These are phyloP conservation scores for Megalurothrips usitatus DNA, from an alignment of 2,888 invertebrate genomes.

Conservation along the genomic window DNA sequence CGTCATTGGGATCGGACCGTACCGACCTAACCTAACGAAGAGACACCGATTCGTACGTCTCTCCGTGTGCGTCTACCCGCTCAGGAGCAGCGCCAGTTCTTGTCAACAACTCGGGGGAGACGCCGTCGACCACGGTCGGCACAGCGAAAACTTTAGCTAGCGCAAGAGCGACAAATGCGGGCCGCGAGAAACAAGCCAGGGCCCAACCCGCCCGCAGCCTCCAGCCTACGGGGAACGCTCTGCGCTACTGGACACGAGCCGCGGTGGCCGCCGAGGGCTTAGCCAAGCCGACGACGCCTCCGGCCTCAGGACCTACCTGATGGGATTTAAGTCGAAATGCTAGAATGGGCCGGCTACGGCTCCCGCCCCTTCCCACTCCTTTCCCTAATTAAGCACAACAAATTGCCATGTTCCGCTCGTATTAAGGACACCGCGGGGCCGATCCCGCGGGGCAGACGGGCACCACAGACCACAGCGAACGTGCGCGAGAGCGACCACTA, in stretches of 20 bases:
- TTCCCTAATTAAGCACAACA: constrained; percentile 25
- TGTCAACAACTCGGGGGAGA: too few species aligned
- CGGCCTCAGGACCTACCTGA: neutral
- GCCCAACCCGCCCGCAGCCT: neutral
- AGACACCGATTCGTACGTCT: too few species aligned
- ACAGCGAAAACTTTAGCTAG: too few species aligned
- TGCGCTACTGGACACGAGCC: neutral
- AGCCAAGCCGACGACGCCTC: neutral
- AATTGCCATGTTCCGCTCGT: constrained; percentile 14
- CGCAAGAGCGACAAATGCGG: neutral
- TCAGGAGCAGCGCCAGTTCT: too few species aligned
- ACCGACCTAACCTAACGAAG: constrained; percentile 3
- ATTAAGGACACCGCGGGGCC: neutral
- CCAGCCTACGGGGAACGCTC: neutral
- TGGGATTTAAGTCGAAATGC: neutral
- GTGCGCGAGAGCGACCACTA: neutral
- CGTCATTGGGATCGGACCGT: constrained; percentile 1
- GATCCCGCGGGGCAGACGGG: neutral
- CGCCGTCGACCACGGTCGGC: too few species aligned
- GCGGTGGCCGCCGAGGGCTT: neutral
- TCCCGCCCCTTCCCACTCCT: constrained; percentile 20
- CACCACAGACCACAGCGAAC: neutral
- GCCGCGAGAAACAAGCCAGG: constrained; percentile 2
- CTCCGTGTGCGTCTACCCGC: too few species aligned
- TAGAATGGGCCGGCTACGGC: constrained; percentile 12